These are phyloP conservation scores for Epicampocera succincta DNA, from an alignment of 2,888 invertebrate species.

Conservation along the genomic window DNA sequence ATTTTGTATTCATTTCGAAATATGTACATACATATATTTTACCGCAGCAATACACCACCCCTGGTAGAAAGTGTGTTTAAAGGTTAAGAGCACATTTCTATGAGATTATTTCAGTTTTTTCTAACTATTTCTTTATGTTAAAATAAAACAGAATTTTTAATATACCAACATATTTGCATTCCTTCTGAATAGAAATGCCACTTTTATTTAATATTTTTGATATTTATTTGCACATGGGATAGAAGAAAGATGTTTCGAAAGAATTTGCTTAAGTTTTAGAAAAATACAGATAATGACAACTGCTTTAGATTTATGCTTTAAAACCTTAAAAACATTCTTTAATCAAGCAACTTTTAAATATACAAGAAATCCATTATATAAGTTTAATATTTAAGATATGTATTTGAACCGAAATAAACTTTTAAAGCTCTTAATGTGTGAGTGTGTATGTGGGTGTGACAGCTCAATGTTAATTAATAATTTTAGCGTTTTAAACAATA, in stretches of 20 bases:
- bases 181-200: neutral
- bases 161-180: neutral
- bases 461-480: too few relatives aligned
- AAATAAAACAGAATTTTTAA: constrained; percentile 8
- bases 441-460: too few relatives aligned
- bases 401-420: neutral
- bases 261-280: neutral
- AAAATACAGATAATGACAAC: too few relatives aligned
- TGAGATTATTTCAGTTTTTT: constrained; percentile 5
- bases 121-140: constrained; percentile 2
- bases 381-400: too few relatives aligned
- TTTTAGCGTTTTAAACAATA: too few relatives aligned
- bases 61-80: constrained; percentile 31
- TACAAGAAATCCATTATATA: too few relatives aligned
- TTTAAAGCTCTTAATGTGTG: neutral
- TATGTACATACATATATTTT: too few relatives aligned
- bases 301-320: too few relatives aligned
- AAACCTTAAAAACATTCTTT: too few relatives aligned
- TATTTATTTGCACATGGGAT: constrained; percentile 6
- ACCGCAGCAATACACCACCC: neutral
- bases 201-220: constrained; percentile 6
- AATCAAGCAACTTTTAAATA: too few relatives aligned
- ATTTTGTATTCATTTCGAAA: neutral
- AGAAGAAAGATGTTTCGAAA: neutral
- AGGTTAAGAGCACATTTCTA: constrained; percentile 32